These are phyloP conservation scores for Auanema freiburgensis DNA, from an alignment of 2,888 invertebrate genomes.

Conservation along the genomic window DNA sequence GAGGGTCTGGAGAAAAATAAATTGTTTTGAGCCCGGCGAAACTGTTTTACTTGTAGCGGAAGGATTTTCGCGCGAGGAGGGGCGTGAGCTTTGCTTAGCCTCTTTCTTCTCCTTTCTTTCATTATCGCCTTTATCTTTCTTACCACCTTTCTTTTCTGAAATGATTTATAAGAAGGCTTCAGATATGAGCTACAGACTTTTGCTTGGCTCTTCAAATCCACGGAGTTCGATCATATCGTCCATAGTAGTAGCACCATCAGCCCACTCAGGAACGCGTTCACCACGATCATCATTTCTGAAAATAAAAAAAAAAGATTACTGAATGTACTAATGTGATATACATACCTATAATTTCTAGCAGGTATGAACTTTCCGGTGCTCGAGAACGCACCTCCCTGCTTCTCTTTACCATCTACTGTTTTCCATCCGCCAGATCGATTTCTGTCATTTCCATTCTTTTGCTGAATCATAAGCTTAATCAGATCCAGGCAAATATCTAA, in stretches of 20 bases:
- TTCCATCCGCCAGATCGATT: conserved; percentile 11
- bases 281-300: conserved; percentile 29
- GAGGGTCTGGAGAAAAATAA: too few species aligned
- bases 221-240: conserved; percentile 61
- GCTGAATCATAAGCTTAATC: not conserved
- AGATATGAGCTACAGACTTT: conserved; percentile 24
- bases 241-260: conserved; percentile 61
- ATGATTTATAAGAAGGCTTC: not conserved
- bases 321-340: not conserved
- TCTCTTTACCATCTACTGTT: conserved; percentile 21
- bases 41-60: not conserved
- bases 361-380: conserved; percentile 21
- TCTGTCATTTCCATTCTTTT: not conserved
- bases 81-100: conserved; percentile 7
- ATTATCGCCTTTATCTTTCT: conserved; percentile 22
- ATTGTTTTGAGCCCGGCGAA: too few species aligned
- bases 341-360: conserved; percentile 17
- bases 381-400: conserved; percentile 20
- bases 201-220: conserved; percentile 61
- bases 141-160: conserved; percentile 27
- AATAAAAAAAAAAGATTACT: not conserved
- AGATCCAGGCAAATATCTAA: conserved; percentile 7
- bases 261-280: conserved; percentile 63
- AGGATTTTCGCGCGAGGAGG: conserved; percentile 12
- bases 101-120: conserved; percentile 21